Percentiles rank a stretch among this genome's conserved stretches.
phyloP scores from a whole-genome alignment of 2,888 invertebrate genomes.

The Enchytraeus crypticus region DNA sequence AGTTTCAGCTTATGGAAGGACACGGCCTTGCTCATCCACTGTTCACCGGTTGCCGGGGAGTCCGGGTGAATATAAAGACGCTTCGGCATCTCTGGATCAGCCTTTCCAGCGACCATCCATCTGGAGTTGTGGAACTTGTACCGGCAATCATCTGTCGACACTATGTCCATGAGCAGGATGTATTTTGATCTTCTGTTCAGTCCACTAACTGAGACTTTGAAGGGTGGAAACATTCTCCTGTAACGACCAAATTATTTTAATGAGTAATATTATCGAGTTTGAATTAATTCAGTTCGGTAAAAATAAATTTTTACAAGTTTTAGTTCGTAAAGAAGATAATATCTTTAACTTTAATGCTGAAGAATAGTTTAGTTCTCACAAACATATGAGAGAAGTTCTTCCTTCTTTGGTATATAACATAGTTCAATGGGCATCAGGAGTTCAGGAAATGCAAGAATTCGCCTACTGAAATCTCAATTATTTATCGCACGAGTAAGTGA shows the following conservation, averaged over 20 bases:
- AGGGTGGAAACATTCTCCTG: constrained; percentile 99
- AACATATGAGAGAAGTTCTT: too few relatives aligned
- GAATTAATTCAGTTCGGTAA: too few relatives aligned
- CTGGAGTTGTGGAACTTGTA: constrained; percentile 54
- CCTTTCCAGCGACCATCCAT: constrained; percentile 70
- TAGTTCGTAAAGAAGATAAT: too few relatives aligned
- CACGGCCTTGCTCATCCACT: constrained; percentile 98
- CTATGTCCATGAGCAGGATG: constrained; percentile 62
- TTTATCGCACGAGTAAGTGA: too few relatives aligned
- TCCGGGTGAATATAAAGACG: constrained; percentile 98
- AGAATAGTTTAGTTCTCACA: too few relatives aligned
- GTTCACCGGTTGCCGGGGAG: constrained; percentile 88
- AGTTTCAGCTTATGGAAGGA: constrained; percentile 98
- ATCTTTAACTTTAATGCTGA: too few relatives aligned
- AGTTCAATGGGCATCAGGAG: too few relatives aligned
- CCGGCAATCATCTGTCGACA: constrained; percentile 94
- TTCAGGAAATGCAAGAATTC: too few relatives aligned
- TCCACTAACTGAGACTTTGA: constrained; percentile 96
- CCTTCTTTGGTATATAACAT: too few relatives aligned
- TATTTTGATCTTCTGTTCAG: constrained; percentile 98
- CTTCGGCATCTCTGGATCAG: constrained; percentile 67
- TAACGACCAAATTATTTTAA: background rate
- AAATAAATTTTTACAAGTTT: too few relatives aligned
- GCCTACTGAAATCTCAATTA: too few relatives aligned
- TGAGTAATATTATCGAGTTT: background rate